These are phyloP conservation scores for Dicrurus megarhynchus DNA, from an alignment of 2,113 vertebrate genomes.

Conservation along the genomic window DNA sequence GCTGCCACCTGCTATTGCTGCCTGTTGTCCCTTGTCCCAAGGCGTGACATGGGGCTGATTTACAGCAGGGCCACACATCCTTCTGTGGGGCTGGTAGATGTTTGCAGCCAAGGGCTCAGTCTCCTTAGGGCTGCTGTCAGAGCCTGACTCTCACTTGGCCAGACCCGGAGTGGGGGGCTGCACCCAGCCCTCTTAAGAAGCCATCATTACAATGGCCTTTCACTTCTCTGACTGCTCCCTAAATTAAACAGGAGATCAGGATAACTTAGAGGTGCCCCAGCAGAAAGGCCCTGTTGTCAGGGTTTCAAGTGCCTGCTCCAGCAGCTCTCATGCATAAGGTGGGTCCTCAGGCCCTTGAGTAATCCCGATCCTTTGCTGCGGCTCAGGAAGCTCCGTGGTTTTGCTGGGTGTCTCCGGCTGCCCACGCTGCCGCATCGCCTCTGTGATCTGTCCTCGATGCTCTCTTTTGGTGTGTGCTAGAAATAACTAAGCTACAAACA, in stretches of 20 bases:
- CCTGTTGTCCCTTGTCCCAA: not conserved
- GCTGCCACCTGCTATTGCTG: not conserved
- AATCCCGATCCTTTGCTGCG: not conserved
- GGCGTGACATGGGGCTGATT: fast-evolving
- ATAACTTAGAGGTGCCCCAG: not conserved
- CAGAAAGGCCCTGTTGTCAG: not conserved
- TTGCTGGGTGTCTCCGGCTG: fast-evolving
- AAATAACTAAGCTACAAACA: not conserved
- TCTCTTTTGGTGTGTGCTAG: not conserved
- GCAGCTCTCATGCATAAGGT: not conserved
- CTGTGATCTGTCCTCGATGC: not conserved
- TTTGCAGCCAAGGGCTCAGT: not conserved
- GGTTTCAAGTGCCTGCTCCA: not conserved
- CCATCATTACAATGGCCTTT: not conserved
- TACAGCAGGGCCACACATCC: not conserved
- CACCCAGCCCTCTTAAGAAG: not conserved
- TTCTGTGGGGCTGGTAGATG: not conserved
- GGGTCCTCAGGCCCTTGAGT: not conserved
- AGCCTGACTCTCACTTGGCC: not conserved
- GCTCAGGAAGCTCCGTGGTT: fast-evolving
- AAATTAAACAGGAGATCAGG: not conserved
- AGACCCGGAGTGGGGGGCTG: not conserved
- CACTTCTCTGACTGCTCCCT: not conserved
- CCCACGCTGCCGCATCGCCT: fast-evolving
- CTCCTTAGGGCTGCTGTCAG: not conserved